Evolutionary conservation across 2,113 vertebrate species (phyloP).

Genomic region (Oryzias curvinotus): DNA sequence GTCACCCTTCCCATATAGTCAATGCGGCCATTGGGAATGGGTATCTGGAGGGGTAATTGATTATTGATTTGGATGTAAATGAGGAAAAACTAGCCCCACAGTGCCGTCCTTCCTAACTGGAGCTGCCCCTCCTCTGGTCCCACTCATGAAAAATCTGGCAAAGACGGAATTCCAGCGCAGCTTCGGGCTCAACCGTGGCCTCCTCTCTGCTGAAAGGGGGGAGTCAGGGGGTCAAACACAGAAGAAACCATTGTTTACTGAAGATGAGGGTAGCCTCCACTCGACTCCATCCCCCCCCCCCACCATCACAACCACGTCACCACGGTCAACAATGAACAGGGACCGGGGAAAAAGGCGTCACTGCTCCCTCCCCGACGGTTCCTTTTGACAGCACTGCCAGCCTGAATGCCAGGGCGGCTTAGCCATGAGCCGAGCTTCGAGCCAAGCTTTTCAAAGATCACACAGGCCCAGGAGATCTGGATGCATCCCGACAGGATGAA

Average conservation of each 20-base stretch:
- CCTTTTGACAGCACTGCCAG: conserved; percentile 53
- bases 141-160: conserved; percentile 25
- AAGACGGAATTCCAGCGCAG: conserved; percentile 53
- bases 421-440: conserved; percentile 18
- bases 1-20: conserved; percentile 35
- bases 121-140: too few species aligned
- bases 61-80: conserved; percentile 64
- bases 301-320: conserved; percentile 59
- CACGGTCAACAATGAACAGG: conserved; percentile 65
- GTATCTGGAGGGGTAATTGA: conserved; percentile 44
- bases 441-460: conserved; percentile 44
- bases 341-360: conserved; percentile 32
- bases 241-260: conserved; percentile 73
- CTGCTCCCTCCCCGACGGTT: conserved; percentile 35
- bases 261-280: conserved; percentile 69
- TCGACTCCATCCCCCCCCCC: conserved; percentile 44
- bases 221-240: conserved; percentile 66
- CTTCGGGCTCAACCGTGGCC: conserved; percentile 47
- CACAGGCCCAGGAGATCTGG: conserved; percentile 34
- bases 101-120: conserved; percentile 14
- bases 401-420: conserved; percentile 60
- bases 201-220: conserved; percentile 50
- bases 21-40: conserved; percentile 19
- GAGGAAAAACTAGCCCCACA: conserved; percentile 37
- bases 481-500: conserved; percentile 11